Evolutionary conservation across 1,140 invertebrate species (phyloP), one percentile per base, ranked within the genome.

Genomic region (Pogonomyrmex barbatus): DNA sequence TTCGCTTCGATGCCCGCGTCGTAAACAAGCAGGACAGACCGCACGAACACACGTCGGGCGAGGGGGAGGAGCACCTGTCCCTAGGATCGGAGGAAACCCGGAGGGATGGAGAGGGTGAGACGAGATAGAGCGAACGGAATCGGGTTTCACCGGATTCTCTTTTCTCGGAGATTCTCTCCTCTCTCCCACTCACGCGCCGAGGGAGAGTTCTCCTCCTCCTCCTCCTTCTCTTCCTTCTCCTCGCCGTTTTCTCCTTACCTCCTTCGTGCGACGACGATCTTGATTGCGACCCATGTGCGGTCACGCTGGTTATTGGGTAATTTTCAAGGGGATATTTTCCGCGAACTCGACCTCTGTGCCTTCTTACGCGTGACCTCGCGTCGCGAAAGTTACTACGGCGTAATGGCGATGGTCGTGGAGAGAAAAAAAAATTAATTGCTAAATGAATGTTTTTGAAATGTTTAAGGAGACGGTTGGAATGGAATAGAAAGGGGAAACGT

Each of bases 21-120:
- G 92, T 93, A 93, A 93, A 93, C 93, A 93, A 93, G 92, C 91
- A 67, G 90, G 85, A 88, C 89, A 87, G 90, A 87, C 88, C 91
- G 88, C 92, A 91, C 89, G 90, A 90, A 90, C 87, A 86, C 82
- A 75, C 87, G 47, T 79, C 62, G 76, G 12, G 73, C 50, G 50
- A 39, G 89, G 75, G 24, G 75, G 87, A 47, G 87, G 67, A 88
- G 89, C 90, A 91, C 89, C 67, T 82, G 30, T 24, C 24, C 8
- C 52, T 24, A 17, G 14, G 42, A 14, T n/a, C 45, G 39, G 8
- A 50, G 54, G 45, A 54, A 56, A 39, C 12, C n/a, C 42, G 30
- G 3, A 12, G 60, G 50, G 10, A 2, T 42, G 4, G 36, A 2
- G 52, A 24, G 47, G 77, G 47, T 17, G 79, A 54, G n/a, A 6